A percentile compares a stretch with the other conserved stretches of the same genome.
These are phyloP conservation scores for Lepisosteus osseus DNA, from an alignment of 2,113 vertebrate genomes.

Conservation along the genomic window DNA sequence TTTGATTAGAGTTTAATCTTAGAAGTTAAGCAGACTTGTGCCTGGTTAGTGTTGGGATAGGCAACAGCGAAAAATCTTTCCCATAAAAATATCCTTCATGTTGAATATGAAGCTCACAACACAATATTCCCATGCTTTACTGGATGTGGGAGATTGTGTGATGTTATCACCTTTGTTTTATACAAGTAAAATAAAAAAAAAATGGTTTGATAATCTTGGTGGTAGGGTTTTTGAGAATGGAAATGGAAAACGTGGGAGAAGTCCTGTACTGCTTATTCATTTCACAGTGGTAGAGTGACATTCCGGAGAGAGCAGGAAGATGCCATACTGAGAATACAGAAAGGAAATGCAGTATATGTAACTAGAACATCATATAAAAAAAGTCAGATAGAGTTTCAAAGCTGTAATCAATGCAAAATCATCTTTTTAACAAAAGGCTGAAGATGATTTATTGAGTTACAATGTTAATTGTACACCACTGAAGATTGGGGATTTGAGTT, in stretches of 20 bases:
- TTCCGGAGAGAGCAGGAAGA: conserved; percentile 26
- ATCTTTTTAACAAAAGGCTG: conserved; percentile 14
- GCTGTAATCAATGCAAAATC: conserved; percentile 17
- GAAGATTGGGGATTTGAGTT: conserved; percentile 6
- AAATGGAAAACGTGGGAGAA: neutral
- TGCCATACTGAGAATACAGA: conserved; percentile 26
- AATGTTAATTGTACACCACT: conserved; percentile 28
- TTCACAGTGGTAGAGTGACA: conserved; percentile 10
- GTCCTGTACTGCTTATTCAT: conserved; percentile 1
- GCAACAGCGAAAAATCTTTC: no score
- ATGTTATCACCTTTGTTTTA: no score
- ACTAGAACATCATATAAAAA: conserved; percentile 12
- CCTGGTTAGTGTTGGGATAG: no score
- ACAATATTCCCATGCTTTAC: no score
- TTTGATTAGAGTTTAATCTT: no score
- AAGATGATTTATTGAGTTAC: conserved; percentile 40
- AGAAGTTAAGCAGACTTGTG: no score
- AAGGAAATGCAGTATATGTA: conserved; percentile 13
- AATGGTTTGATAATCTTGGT: no score
- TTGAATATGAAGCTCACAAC: no score
- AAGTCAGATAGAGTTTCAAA: neutral
- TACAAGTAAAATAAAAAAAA: no score
- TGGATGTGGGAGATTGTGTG: no score
- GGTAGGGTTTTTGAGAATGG: no score
- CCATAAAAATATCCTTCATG: no score